Evolutionary conservation across 1,140 invertebrate species (phyloP), one percentile per base, ranked within the genome.

Genomic region (Dinoponera quadriceps): DNA sequence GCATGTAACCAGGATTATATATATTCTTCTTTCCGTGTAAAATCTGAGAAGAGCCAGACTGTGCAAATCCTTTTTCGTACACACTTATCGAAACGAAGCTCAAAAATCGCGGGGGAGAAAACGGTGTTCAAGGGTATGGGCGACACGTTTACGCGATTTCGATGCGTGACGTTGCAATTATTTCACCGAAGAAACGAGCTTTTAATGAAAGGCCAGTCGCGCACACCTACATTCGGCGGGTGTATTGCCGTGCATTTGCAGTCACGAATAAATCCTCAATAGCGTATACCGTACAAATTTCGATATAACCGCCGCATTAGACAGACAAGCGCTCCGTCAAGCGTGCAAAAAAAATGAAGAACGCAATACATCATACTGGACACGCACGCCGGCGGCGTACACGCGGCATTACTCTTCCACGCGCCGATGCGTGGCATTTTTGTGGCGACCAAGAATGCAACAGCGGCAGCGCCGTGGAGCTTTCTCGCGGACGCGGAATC

Each of bases 351-450:
- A 20, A 33, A 29, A 63, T 49, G 9, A 16, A 49, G 63, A 63
- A 49, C 38, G 14, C 13, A 1, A 62, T 27, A 48, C 25, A 38
- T 60, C 38, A 25, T 44, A 20, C 54, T 11, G 29, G 27, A 33
- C 49, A n/a, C 49, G 16, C 11, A 44, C 25, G 57, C 55, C 44
- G 25, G 4, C 18, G 11, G 7, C 38, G 14, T 33, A 33, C 11
- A 22, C 18, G 51, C 29, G n/a, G 27, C 16, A n/a, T 49, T 29
- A 14, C n/a, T n/a, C 14, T 44, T 44, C 0, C 14, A 25, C n/a
- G 69, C 20, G 14, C 20, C 44, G 60, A 54, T 77, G 59, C 62
- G 48, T n/a, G 20, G 13, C 9, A 54, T 14, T 65, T 38, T 66
- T 22, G 22, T 62, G 29, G 14, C 22, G 20, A 25, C 0, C 44